Base-by-base conservation (phyloP, 2,888 invertebrate genomes). In the Nipponacmea schrenckii region DNA sequence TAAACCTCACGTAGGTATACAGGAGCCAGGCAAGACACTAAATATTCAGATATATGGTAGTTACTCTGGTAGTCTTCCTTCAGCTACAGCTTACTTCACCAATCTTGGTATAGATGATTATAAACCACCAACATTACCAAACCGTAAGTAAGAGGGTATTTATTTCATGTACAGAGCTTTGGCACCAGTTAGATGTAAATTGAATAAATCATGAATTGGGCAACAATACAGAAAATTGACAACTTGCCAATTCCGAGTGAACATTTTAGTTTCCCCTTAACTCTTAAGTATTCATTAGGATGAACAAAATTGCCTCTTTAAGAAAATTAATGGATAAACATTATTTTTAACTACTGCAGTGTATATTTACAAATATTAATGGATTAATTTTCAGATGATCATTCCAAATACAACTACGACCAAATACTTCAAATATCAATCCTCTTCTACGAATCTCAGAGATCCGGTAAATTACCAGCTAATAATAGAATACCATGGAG, bases 401-500 rank as follows among this genome's bases (percentile, higher is more conserved):
- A 68, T 20, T 62, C 68, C 5, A 62, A 68, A 39, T 68, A 68
- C 39, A 68, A 68, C 44, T 68, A 68, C 62, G 56, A 68, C 62
- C 56, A 68, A 27, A 56, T 68, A 12, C 31, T 68, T 20, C 5
- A 56, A 56, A 12, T 56, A 2, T 56, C 56, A 20, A 56, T 56
- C 7, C 56, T 56, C 2, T 56, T 56, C 24, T 56, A 56, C 24
- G 56, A 56, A 56, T 10, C 56, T 20, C 56, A 56, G 24, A 56
- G 56, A 56, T 56, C 56, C 10, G 86, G 86, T 0, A 78, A 79
- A 67, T 80, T 86, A n/a, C 85, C 85, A 0, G 70, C 69, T 0
- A 72, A 77, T 66, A 84, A 84, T 73, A 73, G 82, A n/a, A 79
- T 86, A 15, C 73, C 78, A 2, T 86, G 85, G 84, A 72, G 86